These are phyloP conservation scores for Neoitamus cyanurus DNA, from an alignment of 2,888 invertebrate species.

Conservation along the genomic window DNA sequence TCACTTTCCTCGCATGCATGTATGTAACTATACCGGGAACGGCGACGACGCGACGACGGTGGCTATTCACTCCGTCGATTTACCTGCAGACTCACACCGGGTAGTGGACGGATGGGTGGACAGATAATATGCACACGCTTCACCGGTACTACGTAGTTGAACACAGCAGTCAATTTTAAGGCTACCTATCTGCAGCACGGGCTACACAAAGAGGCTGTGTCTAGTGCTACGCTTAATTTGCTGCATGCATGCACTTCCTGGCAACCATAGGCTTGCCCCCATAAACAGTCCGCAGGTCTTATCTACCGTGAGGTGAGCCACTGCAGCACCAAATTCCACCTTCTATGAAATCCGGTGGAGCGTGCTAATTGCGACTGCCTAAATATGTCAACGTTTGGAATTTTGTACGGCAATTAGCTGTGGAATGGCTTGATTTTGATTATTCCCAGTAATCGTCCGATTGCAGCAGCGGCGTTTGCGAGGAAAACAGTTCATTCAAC, in stretches of 20 bases:
- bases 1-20: slow-evolving; percentile 14
- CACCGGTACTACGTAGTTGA: neutral
- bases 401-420: neutral
- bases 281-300: neutral
- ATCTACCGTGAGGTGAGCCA: neutral
- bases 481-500: neutral
- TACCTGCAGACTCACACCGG: neutral
- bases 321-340: neutral
- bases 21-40: too few relatives aligned
- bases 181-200: too few relatives aligned
- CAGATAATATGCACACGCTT: neutral
- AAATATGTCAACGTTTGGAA: slow-evolving; percentile 13
- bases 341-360: neutral
- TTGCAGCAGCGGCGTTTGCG: neutral
- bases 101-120: neutral
- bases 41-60: neutral
- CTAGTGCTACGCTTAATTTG: neutral
- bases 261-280: neutral
- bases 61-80: neutral
- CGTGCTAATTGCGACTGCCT: slow-evolving; percentile 9
- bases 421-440: neutral
- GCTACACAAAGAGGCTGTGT: neutral
- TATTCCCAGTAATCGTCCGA: neutral
- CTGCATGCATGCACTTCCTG: neutral
- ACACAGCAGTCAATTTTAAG: too few relatives aligned